These are phyloP conservation scores for Leptosomus discolor DNA, from an alignment of 2,113 vertebrate genomes.

Conservation along the genomic window DNA sequence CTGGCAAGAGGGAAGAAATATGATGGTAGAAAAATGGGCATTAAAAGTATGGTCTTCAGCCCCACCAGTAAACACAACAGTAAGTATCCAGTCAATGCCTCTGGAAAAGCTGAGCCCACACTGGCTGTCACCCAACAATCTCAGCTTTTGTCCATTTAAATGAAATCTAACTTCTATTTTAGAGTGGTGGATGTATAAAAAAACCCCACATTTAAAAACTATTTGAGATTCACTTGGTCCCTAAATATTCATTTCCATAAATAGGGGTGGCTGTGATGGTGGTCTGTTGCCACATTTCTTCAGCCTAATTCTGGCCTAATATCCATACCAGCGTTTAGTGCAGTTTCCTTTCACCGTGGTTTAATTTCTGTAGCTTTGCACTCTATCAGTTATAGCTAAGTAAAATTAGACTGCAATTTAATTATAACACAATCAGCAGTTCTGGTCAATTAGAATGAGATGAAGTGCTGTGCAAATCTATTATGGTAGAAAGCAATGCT, in stretches of 20 bases:
- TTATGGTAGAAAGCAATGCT: neutral
- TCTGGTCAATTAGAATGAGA: neutral
- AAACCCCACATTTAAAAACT: neutral
- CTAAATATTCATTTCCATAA: neutral
- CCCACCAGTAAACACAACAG: neutral
- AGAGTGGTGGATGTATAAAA: neutral
- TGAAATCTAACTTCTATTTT: neutral
- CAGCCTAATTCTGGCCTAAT: neutral
- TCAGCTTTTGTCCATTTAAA: neutral
- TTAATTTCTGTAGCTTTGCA: neutral
- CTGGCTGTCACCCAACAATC: neutral
- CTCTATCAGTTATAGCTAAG: neutral
- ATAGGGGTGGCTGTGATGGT: neutral
- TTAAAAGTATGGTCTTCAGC: neutral
- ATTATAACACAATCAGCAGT: neutral
- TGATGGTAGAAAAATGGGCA: neutral
- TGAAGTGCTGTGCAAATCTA: neutral
- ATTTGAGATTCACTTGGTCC: neutral
- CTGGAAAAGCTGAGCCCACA: neutral
- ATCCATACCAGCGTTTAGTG: neutral
- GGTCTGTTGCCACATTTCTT: neutral
- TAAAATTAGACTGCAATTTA: conserved; percentile 2
- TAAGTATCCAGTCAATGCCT: neutral
- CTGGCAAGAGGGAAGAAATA: neutral
- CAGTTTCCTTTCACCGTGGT: neutral